Base-by-base conservation (phyloP, 1,140 invertebrate species). In the fruit fly (Drosophila melanogaster) region DNA sequence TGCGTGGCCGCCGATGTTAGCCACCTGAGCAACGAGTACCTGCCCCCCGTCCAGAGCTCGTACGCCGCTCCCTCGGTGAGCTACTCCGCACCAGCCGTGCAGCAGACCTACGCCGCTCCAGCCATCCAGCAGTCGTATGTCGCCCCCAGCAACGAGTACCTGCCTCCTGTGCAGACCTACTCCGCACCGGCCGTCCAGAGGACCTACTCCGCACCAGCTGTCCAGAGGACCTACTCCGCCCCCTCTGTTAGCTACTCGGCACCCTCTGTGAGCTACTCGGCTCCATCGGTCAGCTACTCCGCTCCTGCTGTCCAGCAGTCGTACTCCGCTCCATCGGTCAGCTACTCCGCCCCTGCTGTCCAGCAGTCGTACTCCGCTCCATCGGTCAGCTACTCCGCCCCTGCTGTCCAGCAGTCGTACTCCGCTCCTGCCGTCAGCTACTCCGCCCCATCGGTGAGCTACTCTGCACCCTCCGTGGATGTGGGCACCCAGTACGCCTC, bases 1-100 rank as follows among this genome's bases (percentile, higher is more conserved):
- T 81, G 79, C 73, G 86, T 74, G 44, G 77, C 90, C 37, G 90
- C 90, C 67, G 90, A 91, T 80, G 90, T 91, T 10, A 91, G 90
- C 83, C 90, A 91, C 46, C 64, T 91, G 80, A 81, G 38, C 67
- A 83, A 75, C 51, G 87, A 90, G 64, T 90, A 90, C 38, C 66
- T 90, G 79, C 86, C 86, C 7, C 86, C 86, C 2, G 56, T 84
- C 1, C 73, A 71, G 50, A 41, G 14, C 19, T 53, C 41, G 2
- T 76, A 79, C 49, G 58, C 79, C 15, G 49, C 49, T 15, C 49
- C 49, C 10, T 26, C 35, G 30, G 49, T 51, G 49, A 61, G 37
- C 33, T 76, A 79, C 53, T 76, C 79, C 15, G 49, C 49, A 4
- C 49, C 49, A 2, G 37, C 56, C 38, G 38, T 49, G 38, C 57